Evolutionary conservation across 2,888 invertebrate genomes (phyloP), one percentile per base, ranked within the genome.

Genomic region (Cordylochernes scorpioides): DNA sequence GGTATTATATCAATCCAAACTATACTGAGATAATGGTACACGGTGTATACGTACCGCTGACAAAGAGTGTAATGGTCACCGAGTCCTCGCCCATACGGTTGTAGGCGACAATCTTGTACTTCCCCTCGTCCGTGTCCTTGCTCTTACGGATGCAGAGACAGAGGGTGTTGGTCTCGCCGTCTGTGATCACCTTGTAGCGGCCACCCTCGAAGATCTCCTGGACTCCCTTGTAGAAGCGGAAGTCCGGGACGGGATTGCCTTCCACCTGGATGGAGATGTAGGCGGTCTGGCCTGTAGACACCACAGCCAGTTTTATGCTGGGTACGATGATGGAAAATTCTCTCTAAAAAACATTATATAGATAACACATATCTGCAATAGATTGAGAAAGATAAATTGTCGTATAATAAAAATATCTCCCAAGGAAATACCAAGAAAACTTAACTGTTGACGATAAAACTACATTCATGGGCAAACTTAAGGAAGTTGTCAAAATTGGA

Each of bases 31-130:
- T n/a, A n/a, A n/a, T n/a, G n/a, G n/a, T n/a, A n/a, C n/a, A n/a
- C n/a, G n/a, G n/a, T n/a, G n/a, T n/a, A 25, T 25, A n/a, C 22
- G 14, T 25, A 82, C 82, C 82, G 46, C 88, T 88, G 34, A 97
- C 91, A 54, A 82, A 91, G 42, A 97, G 66, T 50, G 74, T 74
- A 67, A 82, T 80, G 53, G 86, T 86, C 33, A 84, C 86, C 1
- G 77, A 70, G 57, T 97, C 97, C 51, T 82, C 78, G 34, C 94
- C 94, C 48, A 86, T 78, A 41, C 71, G 68, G 54, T 94, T 91
- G 50, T 74, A 74, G 41, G 94, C 68, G 40, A 78, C 71, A 46
- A 88, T 64, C 51, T 72, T 80, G 60, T 88, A 97, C 58, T 74
- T 77, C 28, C 82, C 84, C 58, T 94, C 91, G 67, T 97, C 97